Evolutionary conservation across 2,888 invertebrate species (phyloP).

Genomic region (Phyto melanocephala): DNA sequence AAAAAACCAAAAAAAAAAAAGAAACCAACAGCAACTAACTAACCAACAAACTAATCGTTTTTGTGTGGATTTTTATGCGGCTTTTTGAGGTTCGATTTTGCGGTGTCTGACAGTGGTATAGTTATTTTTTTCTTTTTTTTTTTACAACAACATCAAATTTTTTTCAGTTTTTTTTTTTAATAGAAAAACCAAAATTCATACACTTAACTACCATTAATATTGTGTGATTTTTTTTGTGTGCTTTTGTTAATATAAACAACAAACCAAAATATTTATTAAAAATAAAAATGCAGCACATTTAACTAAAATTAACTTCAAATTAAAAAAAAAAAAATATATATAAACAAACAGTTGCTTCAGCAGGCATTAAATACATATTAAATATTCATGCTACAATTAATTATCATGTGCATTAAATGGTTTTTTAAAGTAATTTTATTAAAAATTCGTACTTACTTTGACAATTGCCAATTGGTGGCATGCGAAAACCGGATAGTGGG

Average conservation of each 20-base stretch:
- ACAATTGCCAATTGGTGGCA: slow-evolving; percentile 93
- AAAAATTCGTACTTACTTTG: slow-evolving; percentile 86
- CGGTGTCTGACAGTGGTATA: slow-evolving; percentile 64
- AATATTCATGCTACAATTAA: slow-evolving; percentile 18
- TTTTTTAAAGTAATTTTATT: not conserved
- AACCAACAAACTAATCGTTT: slow-evolving; percentile 66
- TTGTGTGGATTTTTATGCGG: slow-evolving; percentile 66
- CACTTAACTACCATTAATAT: slow-evolving; percentile 42
- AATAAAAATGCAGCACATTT: not conserved
- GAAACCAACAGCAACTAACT: not conserved
- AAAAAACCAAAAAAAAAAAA: not conserved
- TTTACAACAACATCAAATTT: slow-evolving; percentile 7
- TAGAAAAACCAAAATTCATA: slow-evolving; percentile 44
- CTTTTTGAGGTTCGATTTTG: slow-evolving; percentile 63
- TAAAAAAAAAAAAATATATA: not conserved
- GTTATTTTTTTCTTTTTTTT: slow-evolving; percentile 41
- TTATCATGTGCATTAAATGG: not conserved
- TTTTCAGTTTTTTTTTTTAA: not conserved
- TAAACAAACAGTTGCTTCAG: too few species aligned
- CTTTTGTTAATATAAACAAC: slow-evolving; percentile 24
- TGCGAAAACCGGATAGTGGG: slow-evolving; percentile 91
- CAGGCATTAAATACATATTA: too few species aligned
- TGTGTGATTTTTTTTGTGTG: not conserved
- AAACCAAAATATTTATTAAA: slow-evolving; percentile 15
- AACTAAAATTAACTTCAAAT: slow-evolving; percentile 8